phyloP scores from a whole-genome alignment of 1,140 invertebrate species.

The Aphis gossypii region DNA sequence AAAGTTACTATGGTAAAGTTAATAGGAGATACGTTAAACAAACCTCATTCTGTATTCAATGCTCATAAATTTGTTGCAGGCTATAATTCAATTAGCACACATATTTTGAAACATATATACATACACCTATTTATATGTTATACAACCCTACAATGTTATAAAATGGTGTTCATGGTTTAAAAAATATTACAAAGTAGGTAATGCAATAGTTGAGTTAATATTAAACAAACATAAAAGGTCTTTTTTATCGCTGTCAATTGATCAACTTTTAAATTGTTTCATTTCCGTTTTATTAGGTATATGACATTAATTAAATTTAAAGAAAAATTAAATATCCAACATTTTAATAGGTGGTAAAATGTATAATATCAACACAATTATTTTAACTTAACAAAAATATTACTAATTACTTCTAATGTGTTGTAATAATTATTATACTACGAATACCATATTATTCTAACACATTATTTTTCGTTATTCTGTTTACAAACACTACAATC shows the following conservation, averaged over 20 bases:
- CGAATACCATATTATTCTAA: background rate
- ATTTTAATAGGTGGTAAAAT: background rate
- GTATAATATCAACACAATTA: background rate
- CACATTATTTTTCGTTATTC: background rate
- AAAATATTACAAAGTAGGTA: background rate
- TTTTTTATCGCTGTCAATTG: background rate
- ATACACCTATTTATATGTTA: no score
- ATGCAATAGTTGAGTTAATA: background rate
- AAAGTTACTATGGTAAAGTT: no score
- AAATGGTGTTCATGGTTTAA: no score
- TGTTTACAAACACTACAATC: background rate
- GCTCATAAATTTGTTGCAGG: no score
- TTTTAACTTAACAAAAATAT: background rate
- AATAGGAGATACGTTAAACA: no score
- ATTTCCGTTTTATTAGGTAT: background rate
- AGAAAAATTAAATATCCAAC: background rate
- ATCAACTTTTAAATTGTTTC: background rate
- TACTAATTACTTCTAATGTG: background rate
- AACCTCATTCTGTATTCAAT: no score
- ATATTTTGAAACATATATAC: no score
- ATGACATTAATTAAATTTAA: background rate
- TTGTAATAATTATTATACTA: background rate
- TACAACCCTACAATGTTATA: no score
- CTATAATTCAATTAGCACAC: no score
- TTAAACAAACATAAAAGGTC: background rate